phyloP scores from a whole-genome alignment of 2,797 vertebrate genomes.

The Tadarida brasiliensis region DNA sequence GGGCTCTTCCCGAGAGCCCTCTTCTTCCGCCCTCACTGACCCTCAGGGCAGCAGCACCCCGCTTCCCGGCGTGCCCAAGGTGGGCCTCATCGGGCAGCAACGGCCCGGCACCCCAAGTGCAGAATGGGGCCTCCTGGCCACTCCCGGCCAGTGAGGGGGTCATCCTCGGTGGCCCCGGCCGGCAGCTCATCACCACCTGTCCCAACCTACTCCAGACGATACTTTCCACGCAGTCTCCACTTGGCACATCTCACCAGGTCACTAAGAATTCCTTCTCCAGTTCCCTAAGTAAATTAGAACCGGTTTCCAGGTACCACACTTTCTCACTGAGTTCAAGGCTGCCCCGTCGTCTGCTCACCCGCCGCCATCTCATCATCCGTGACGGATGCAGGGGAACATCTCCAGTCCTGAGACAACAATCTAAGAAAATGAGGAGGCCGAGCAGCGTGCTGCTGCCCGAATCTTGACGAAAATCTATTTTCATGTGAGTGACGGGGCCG shows the following conservation, averaged over 20 bases:
- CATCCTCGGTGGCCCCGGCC: background rate
- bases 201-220: background rate
- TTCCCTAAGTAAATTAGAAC: slow-evolving; percentile 19
- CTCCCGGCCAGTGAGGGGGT: too few relatives aligned
- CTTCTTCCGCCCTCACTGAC: background rate
- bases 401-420: background rate
- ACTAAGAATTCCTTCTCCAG: background rate
- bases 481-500: background rate
- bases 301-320: background rate
- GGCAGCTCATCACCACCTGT: too few relatives aligned
- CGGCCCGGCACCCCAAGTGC: background rate
- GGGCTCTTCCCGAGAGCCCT: background rate
- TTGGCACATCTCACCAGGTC: background rate
- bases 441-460: background rate
- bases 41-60: background rate
- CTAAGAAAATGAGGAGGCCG: background rate
- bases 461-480: background rate
- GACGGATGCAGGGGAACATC: background rate
- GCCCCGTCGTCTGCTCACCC: too few relatives aligned
- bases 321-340: background rate
- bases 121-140: background rate
- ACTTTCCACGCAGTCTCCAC: background rate
- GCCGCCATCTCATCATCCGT: too few relatives aligned
- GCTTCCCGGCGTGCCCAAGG: background rate
- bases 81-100: too few relatives aligned